A percentile compares a stretch with the other conserved stretches of the same genome.
Evolutionary conservation across 2,888 invertebrate genomes (phyloP).

Genomic region (Trileptium ribeirensis): DNA sequence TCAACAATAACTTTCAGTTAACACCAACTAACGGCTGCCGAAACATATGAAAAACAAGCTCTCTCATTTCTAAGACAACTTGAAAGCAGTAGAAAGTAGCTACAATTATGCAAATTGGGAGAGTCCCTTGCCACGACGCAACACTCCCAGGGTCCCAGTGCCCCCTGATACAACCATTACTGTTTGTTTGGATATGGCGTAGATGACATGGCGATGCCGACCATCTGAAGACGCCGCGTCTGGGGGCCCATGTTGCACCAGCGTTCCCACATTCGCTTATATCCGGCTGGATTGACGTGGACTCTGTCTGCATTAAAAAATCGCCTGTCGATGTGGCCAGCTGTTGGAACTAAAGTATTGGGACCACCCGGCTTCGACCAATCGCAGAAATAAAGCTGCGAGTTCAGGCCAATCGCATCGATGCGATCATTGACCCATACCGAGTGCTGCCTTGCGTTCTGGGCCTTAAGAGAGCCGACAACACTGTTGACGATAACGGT

Average conservation of each 20-base stretch:
- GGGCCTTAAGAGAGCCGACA: background rate
- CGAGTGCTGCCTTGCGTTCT: too few species aligned
- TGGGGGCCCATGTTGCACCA: background rate
- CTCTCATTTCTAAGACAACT: too few species aligned
- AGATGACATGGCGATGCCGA: background rate
- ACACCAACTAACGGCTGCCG: too few species aligned
- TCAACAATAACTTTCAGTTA: too few species aligned
- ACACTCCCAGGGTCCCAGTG: background rate
- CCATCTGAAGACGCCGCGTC: background rate
- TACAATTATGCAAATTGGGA: too few species aligned
- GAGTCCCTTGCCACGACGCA: background rate
- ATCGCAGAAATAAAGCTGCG: background rate
- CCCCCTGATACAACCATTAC: background rate
- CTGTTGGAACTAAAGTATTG: background rate
- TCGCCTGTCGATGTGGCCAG: background rate
- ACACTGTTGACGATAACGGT: background rate
- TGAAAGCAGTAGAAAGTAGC: too few species aligned
- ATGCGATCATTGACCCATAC: background rate
- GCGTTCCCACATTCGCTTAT: background rate
- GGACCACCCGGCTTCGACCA: background rate
- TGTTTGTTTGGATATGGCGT: background rate
- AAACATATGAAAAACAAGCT: too few species aligned
- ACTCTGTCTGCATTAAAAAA: background rate
- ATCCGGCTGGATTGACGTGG: background rate
- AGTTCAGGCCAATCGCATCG: background rate